Evolutionary conservation across 2,888 invertebrate genomes (phyloP), one percentile per base, ranked within the genome.

Genomic region (Nysson spinosus): DNA sequence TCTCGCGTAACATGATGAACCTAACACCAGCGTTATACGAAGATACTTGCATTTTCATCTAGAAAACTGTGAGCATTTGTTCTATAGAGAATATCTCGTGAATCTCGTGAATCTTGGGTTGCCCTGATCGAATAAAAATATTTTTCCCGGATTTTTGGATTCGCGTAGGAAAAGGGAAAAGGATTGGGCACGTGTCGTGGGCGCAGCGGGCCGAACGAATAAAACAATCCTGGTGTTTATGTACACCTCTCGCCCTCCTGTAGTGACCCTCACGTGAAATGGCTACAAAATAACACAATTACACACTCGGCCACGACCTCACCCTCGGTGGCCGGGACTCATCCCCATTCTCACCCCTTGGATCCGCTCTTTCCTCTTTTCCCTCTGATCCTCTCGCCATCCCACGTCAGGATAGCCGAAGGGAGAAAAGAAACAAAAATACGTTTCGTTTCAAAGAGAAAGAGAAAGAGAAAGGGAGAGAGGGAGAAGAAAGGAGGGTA

Each of bases 271-370:
- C 81, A 75, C 80, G 79, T 81, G 81, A 86, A 87, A 85, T 82
- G 82, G 85, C 82, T 83, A 83, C 84, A 83, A 85, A 86, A 85
- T 87, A 87, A 87, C 85, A 83, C 83, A 85, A 87, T 87, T 87
- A 87, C 83, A 85, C 83, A 83, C 85, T 83, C 82, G 77, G 78
- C 79, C 76, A 77, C 79, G 62, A 76, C 69, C 81, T 82, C 78
- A 76, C 79, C 76, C 74, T 74, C 69, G 69, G 46, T 37, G 62
- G 65, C 75, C 72, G 69, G 52, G 67, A 63, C 77, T 77, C 79
- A 75, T 76, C 80, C 79, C 60, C 71, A 76, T 80, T 74, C 72
- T 72, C 77, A 60, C 78, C 80, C 73, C 75, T 76, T 70, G 55
- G 70, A 66, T 61, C 71, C 69, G 61, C 55, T 70, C 74, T 64